Conservation (phyloP, 2,113 vertebrate genomes). For the Corapipo altera region DNA sequence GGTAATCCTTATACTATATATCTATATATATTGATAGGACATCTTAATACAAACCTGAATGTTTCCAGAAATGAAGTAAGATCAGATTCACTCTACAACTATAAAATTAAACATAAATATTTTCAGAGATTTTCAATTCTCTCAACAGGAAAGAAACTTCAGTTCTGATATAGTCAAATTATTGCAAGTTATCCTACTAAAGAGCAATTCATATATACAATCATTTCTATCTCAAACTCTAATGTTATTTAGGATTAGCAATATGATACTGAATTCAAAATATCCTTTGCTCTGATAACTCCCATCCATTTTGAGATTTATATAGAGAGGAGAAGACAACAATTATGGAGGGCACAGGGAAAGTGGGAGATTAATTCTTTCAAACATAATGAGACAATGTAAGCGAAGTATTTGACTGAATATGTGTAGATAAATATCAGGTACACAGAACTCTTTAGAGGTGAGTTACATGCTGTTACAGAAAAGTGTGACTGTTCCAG, state of each 20-base stretch:
- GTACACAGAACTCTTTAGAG: not conserved
- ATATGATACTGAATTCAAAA: not conserved
- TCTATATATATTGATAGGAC: not conserved
- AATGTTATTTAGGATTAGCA: not conserved
- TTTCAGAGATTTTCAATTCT: not conserved
- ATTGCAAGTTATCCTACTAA: not conserved
- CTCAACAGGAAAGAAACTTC: not conserved
- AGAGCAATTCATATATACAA: not conserved
- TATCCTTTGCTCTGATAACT: not conserved
- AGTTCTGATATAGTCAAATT: not conserved
- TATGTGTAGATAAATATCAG: not conserved
- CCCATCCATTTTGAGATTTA: not conserved
- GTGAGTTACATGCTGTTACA: not conserved
- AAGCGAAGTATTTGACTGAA: not conserved
- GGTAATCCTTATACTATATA: not conserved
- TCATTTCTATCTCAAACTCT: not conserved
- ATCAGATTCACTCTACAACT: not conserved
- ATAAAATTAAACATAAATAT: not conserved
- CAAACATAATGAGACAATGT: not conserved
- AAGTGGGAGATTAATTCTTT: not conserved
- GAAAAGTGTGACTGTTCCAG: not conserved
- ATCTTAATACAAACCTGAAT: not conserved
- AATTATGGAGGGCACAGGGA: not conserved
- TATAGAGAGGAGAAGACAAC: not conserved
- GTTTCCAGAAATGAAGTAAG: not conserved